Evolutionary conservation across 30 jellyfish, hydroid and myxozoan species (phyloP), one percentile per base, ranked within the genome.

Genomic region (Aurelia aurita): DNA sequence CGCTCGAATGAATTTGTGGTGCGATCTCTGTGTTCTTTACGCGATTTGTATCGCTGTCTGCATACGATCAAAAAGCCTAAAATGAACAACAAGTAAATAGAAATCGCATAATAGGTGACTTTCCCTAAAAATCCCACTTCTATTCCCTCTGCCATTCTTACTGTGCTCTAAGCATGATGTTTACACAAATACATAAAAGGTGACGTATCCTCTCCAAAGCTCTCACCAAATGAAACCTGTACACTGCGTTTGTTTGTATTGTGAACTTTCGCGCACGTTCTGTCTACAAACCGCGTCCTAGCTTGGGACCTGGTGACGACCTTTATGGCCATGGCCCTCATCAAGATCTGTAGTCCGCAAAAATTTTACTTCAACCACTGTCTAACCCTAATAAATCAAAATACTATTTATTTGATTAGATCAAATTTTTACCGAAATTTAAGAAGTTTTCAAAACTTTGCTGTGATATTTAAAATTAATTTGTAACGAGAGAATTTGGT

Each of bases 61-160:
- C 91, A 73, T 78, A 75, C 97, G 18, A 89, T 49, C 46, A 80
- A 35, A n/a, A 89, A 79, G 76, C 97, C 97, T 71, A 80, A 57
- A 22, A 80, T 32, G 77, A 80, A 89, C 87, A 89, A 74, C 35
- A 81, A 61, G 86, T 89, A 89, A 45, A 89, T 83, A 44, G 74
- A 86, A 21, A 80, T 49, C 14, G 97, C 90, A 80, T 76, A 81
- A 72, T 89, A 89, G 46, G 97, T 89, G 35, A 89, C 19, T 89
- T 89, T 80, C 25, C 97, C 97, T 53, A 89, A 60, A 43, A 76
- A 72, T 21, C 74, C 80, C 26, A 81, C 74, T 89, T 89, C 93
- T 61, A 89, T 89, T 31, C 89, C 90, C 87, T 82, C 91, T 21
- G 90, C 88, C 90, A 80, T 81, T 70, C 97, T 69, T 84, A 76